A percentile compares a stretch with the other conserved stretches of the same genome.
Conservation (phyloP, 1,140 invertebrate species). For the Plodia interpunctella region DNA sequence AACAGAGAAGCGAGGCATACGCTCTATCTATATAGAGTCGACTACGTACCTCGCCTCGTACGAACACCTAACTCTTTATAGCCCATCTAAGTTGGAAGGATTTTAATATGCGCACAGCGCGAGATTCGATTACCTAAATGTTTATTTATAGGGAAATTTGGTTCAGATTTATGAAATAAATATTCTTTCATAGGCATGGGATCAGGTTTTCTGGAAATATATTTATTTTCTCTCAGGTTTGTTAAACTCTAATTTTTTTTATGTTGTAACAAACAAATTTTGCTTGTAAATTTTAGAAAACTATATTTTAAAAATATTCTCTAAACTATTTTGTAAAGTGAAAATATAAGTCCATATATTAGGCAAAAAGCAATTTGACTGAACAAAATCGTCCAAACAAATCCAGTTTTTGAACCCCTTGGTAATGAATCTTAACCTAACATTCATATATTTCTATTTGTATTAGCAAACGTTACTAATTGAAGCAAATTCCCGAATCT, state of each 20-base stretch:
- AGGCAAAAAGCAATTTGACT: not conserved
- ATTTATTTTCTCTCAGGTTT: not conserved
- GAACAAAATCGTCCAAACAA: not conserved
- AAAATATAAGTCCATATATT: too few species aligned
- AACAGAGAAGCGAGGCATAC: constrained; percentile 40
- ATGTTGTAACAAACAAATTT: too few species aligned
- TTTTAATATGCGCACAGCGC: constrained; percentile 42
- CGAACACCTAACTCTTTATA: constrained; percentile 50
- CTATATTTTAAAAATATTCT: too few species aligned
- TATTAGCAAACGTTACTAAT: constrained; percentile 43
- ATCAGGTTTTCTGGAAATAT: not conserved
- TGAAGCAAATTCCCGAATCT: constrained; percentile 64
- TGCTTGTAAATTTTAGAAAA: too few species aligned
- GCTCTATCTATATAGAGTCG: not conserved
- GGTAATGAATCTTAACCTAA: not conserved
- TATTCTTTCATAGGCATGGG: not conserved
- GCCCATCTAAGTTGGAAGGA: constrained; percentile 68
- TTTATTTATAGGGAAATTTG: not conserved
- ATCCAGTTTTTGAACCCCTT: not conserved
- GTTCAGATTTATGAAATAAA: not conserved
- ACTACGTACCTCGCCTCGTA: constrained; percentile 27
- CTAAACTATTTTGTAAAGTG: too few species aligned
- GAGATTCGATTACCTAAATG: constrained; percentile 13
- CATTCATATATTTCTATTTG: constrained; percentile 5
- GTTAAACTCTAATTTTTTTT: not conserved